Conservation (phyloP, 2,797 vertebrate genomes). For the Chaetodon trifasciatus region DNA sequence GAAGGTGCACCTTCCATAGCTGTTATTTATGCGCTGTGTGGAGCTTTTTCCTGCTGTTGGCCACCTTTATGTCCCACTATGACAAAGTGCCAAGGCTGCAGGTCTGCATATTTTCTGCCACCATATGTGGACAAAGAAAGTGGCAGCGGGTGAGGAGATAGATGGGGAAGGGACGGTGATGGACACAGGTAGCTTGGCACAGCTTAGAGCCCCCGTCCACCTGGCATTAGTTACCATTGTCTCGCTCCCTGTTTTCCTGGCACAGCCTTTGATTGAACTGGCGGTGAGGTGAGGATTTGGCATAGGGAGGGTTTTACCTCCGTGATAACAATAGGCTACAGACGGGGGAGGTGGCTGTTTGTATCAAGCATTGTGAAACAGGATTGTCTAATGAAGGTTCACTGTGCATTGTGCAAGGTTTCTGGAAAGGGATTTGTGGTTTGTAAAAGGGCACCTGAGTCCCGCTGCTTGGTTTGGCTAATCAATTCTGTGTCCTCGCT, state of each 20-base stretch:
- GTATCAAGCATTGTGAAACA: conserved; percentile 65
- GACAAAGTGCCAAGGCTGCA: conserved; percentile 73
- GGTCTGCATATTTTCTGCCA: conserved; percentile 66
- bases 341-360: conserved; percentile 59
- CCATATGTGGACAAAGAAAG: conserved; percentile 72
- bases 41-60: conserved; percentile 61
- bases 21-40: conserved; percentile 64
- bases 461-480: conserved; percentile 57
- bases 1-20: conserved; percentile 50
- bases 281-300: conserved; percentile 75
- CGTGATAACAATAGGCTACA: conserved; percentile 72
- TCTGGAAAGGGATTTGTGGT: conserved; percentile 71
- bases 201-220: conserved; percentile 58
- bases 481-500: conserved; percentile 64
- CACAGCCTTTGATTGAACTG: conserved; percentile 76
- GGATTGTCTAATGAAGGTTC: conserved; percentile 74
- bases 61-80: conserved; percentile 68
- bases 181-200: conserved; percentile 76
- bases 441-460: conserved; percentile 71
- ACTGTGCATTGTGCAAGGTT: conserved; percentile 67
- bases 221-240: conserved; percentile 78
- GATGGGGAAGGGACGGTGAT: conserved; percentile 60
- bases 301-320: conserved; percentile 70
- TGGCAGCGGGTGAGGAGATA: conserved; percentile 60
- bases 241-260: conserved; percentile 68